These are phyloP conservation scores for Elephantulus edwardii DNA, from an alignment of 2,113 vertebrate genomes.

Conservation along the genomic window DNA sequence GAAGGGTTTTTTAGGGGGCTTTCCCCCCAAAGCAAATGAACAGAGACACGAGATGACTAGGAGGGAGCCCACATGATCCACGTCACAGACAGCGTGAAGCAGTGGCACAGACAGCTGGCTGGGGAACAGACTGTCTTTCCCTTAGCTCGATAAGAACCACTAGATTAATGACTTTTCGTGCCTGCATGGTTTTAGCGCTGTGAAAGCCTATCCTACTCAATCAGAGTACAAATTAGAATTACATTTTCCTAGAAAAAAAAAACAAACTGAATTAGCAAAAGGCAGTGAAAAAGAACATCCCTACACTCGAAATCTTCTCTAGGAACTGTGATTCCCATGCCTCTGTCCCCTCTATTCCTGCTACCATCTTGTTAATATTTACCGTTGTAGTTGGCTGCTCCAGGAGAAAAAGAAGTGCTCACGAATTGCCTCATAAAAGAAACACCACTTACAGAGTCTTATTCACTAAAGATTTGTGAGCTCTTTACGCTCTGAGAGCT, in stretches of 20 bases:
- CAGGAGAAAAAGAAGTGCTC: slow-evolving; percentile 51
- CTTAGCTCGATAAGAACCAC: not conserved
- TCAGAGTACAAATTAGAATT: not conserved
- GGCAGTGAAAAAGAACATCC: not conserved
- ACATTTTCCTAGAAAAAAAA: slow-evolving; percentile 3
- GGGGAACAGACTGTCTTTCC: not conserved
- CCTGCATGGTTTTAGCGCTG: not conserved
- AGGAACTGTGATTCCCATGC: not conserved
- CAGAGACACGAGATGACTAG: not conserved
- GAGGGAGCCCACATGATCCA: not conserved
- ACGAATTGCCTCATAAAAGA: slow-evolving; percentile 67
- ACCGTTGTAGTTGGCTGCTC: slow-evolving; percentile 42
- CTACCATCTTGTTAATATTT: slow-evolving; percentile 64
- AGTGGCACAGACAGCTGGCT: not conserved
- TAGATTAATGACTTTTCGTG: not conserved
- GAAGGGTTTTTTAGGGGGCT: not conserved
- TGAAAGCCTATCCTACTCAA: not conserved
- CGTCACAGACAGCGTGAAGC: not conserved
- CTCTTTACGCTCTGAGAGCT: slow-evolving; percentile 51
- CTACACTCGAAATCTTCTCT: not conserved
- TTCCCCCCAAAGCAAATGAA: not conserved
- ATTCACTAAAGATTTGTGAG: slow-evolving; percentile 66
- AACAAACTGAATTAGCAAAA: not conserved
- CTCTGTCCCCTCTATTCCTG: not conserved
- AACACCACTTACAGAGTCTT: slow-evolving; percentile 68